A percentile compares a stretch with the other conserved stretches of the same genome.
phyloP scores from a whole-genome alignment of 2,113 vertebrate genomes.

The Pseudois nayaur region DNA sequence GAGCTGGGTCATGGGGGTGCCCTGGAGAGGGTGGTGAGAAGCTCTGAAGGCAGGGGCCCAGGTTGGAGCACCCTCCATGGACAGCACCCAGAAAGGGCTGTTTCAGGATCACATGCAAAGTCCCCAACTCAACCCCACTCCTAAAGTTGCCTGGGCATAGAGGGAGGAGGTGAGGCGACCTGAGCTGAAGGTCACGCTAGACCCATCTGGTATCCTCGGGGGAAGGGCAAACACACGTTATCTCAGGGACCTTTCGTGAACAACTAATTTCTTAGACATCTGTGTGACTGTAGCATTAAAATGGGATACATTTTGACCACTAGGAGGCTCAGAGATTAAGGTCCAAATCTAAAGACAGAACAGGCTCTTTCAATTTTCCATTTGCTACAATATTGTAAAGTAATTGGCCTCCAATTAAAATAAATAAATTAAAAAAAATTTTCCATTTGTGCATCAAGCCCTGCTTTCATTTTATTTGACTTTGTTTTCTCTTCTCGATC shows the following conservation, averaged over 20 bases:
- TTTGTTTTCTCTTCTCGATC: neutral
- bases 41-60: neutral
- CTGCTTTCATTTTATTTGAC: neutral
- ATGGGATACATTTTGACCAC: neutral
- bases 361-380: neutral
- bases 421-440: neutral
- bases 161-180: neutral
- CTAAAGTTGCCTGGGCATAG: neutral
- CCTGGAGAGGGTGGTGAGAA: neutral
- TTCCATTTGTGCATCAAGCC: neutral
- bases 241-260: neutral
- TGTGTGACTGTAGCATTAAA: neutral
- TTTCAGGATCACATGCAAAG: neutral
- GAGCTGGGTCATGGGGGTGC: neutral
- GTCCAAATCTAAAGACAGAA: neutral
- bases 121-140: neutral
- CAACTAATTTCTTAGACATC: neutral
- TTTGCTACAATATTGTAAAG: neutral
- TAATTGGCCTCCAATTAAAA: neutral
- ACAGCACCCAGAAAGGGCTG: neutral
- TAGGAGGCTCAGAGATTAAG: neutral
- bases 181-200: rapidly evolving
- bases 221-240: neutral
- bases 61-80: neutral
- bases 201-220: neutral